Percentiles rank a stretch among this genome's conserved stretches.
phyloP scores from a whole-genome alignment of 2,888 invertebrate genomes.

The Choreutis nemorana region DNA sequence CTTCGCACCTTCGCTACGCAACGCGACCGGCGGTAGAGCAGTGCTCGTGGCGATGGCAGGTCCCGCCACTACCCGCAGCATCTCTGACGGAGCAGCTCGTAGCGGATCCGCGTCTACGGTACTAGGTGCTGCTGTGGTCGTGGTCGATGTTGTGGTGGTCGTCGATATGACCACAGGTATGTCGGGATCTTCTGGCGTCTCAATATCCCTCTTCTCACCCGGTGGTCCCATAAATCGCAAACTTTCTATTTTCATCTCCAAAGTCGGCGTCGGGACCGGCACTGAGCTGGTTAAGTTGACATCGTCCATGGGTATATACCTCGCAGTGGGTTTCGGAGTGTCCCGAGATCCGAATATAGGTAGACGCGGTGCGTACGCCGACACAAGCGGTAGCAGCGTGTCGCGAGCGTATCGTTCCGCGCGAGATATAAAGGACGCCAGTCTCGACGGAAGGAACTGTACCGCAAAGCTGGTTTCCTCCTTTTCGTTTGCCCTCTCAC shows the following conservation, averaged over 20 bases:
- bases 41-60: constrained; percentile 43
- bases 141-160: constrained; percentile 26
- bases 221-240: constrained; percentile 51
- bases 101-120: constrained; percentile 23
- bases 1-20: constrained; percentile 48
- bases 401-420: constrained; percentile 84
- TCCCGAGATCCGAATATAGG: constrained; percentile 64
- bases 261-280: constrained; percentile 50
- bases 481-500: constrained; percentile 37
- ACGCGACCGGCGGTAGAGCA: constrained; percentile 48
- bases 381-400: constrained; percentile 78
- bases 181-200: constrained; percentile 49
- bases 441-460: constrained; percentile 79
- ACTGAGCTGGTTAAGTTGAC: constrained; percentile 37
- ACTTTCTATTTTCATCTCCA: constrained; percentile 59
- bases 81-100: constrained; percentile 39
- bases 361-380: constrained; percentile 80
- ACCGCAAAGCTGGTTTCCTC: constrained; percentile 68
- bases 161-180: constrained; percentile 30
- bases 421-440: constrained; percentile 81
- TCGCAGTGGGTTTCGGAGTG: constrained; percentile 55
- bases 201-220: constrained; percentile 40
- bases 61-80: constrained; percentile 41
- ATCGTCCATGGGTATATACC: constrained; percentile 70
- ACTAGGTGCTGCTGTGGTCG: constrained; percentile 24